Percentiles rank a stretch among this genome's conserved stretches.
Evolutionary conservation across 2,797 vertebrate species (phyloP).

Genomic region (Rhinophrynus dorsalis): DNA sequence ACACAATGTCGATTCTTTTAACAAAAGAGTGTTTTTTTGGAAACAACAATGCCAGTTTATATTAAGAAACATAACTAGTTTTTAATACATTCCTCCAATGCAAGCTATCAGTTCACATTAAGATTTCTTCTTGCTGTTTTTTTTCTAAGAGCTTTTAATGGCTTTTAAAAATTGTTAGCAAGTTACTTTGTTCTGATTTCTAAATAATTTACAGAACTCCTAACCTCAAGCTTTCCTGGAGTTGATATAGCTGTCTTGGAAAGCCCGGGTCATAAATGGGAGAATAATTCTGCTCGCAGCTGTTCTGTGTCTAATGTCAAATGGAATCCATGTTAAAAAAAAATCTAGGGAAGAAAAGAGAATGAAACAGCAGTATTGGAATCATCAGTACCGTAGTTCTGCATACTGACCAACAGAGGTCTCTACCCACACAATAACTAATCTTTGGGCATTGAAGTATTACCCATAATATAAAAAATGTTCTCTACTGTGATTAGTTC

Average conservation of each 20-base stretch:
- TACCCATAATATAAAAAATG: not conserved
- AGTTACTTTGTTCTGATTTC: slow-evolving; percentile 48
- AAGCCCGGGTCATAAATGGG: slow-evolving; percentile 50
- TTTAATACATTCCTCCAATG: too few species aligned
- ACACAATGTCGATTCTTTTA: too few species aligned
- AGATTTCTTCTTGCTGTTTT: slow-evolving; percentile 56
- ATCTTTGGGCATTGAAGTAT: not conserved
- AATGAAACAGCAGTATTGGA: not conserved
- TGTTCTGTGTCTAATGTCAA: slow-evolving; percentile 53
- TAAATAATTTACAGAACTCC: slow-evolving; percentile 51
- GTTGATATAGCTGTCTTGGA: slow-evolving; percentile 58
- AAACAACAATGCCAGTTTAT: too few species aligned
- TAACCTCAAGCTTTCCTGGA: slow-evolving; percentile 51
- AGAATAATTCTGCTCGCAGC: slow-evolving; percentile 53
- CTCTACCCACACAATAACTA: slow-evolving; percentile 49
- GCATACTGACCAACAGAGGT: not conserved
- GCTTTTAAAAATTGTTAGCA: slow-evolving; percentile 53
- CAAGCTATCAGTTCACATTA: slow-evolving; percentile 50
- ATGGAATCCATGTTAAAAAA: slow-evolving; percentile 32
- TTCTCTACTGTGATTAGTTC: not conserved
- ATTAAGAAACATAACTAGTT: too few species aligned
- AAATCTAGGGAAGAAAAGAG: slow-evolving; percentile 6
- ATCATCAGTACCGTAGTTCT: slow-evolving; percentile 42
- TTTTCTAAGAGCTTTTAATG: slow-evolving; percentile 56
- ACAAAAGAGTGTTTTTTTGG: too few species aligned